Evolutionary conservation across 2,888 invertebrate species (phyloP).

Genomic region (Ellobium chinense): DNA sequence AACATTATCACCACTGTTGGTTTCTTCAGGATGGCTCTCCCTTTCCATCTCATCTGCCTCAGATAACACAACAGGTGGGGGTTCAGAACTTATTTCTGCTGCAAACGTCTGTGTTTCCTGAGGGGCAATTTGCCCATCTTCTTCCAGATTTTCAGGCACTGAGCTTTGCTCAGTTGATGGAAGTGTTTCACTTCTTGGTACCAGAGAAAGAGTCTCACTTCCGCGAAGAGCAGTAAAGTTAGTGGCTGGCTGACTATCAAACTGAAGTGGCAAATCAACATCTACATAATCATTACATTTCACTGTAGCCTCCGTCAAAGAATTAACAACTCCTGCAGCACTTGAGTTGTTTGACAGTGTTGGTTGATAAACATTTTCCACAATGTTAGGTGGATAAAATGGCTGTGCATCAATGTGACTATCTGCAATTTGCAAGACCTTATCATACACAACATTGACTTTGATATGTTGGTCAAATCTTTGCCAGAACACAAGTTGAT

Average conservation of each 20-base stretch:
- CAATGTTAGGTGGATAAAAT: neutral
- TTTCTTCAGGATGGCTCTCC: neutral
- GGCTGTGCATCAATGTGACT: neutral
- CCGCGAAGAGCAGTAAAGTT: too few relatives aligned
- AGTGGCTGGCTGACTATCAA: neutral
- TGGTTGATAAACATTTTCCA: neutral
- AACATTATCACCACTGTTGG: neutral
- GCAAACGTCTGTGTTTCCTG: neutral
- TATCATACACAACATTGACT: conserved; percentile 14
- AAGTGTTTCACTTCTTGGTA: too few relatives aligned
- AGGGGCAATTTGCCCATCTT: neutral
- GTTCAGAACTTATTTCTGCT: neutral
- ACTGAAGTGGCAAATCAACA: neutral
- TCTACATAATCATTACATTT: neutral
- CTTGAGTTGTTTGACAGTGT: too few relatives aligned
- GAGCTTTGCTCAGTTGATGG: too few relatives aligned
- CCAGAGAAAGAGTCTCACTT: too few relatives aligned
- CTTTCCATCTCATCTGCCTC: neutral
- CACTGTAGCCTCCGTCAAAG: neutral
- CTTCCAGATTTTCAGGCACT: neutral
- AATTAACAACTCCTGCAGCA: too few relatives aligned
- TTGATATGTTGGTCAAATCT: conserved; percentile 25
- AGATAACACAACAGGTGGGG: neutral
- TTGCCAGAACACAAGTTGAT: neutral
- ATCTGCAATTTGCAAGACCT: neutral